Evolutionary conservation across 2,888 invertebrate genomes (phyloP).

Genomic region (Pandemis heparana): DNA sequence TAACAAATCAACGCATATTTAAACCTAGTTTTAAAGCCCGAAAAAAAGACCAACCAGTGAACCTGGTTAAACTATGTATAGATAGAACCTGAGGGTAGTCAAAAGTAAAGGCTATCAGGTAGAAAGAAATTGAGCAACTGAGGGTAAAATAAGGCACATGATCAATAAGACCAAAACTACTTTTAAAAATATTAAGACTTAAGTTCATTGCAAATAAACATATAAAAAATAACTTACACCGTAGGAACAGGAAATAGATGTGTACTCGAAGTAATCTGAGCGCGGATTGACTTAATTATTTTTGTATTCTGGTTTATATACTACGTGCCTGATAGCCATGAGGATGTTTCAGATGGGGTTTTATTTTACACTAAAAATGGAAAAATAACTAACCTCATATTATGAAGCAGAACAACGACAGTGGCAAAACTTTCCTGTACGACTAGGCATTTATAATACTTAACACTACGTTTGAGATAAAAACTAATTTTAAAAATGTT

Average conservation of each 20-base stretch:
- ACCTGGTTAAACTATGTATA: conserved; percentile 15
- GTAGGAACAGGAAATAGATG: conserved; percentile 17
- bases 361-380: conserved; percentile 76
- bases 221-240: conserved; percentile 24
- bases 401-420: conserved; percentile 83
- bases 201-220: conserved; percentile 1
- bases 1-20: conserved; percentile 20
- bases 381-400: conserved; percentile 81
- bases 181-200: conserved; percentile 45
- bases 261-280: conserved; percentile 24
- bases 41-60: conserved; percentile 45
- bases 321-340: conserved; percentile 67
- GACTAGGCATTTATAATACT: conserved; percentile 83
- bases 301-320: conserved; percentile 9
- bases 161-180: conserved; percentile 68
- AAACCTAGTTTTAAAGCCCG: conserved; percentile 49
- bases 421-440: conserved; percentile 83
- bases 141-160: conserved; percentile 79
- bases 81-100: conserved; percentile 10
- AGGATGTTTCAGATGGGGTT: conserved; percentile 65
- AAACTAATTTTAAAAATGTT: conserved; percentile 53
- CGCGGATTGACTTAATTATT: conserved; percentile 9
- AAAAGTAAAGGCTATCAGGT: conserved; percentile 71
- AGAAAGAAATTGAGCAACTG: conserved; percentile 74
- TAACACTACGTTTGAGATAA: conserved; percentile 61